Evolutionary conservation across 2,888 invertebrate genomes (phyloP).

Genomic region (Meteorus cinctellus): DNA sequence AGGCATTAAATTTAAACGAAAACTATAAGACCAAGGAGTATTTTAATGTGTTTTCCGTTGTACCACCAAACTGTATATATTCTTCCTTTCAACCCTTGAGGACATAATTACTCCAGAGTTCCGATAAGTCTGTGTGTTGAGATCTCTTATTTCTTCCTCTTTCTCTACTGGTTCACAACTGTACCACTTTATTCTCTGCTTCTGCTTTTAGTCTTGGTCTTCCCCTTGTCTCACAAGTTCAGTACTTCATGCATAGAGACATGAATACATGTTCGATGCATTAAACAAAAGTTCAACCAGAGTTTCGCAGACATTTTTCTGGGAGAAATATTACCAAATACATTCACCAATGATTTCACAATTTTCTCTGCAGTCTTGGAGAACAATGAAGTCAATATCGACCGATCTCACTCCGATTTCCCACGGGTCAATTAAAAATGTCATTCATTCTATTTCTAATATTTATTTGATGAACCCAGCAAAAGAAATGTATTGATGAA

Average conservation of each 20-base stretch:
- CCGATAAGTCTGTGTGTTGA: constrained; percentile 21
- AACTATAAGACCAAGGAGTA: neutral
- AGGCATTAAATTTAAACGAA: neutral
- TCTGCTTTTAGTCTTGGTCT: neutral
- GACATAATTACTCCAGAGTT: constrained; percentile 44
- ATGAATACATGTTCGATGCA: neutral
- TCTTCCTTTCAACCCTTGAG: constrained; percentile 27
- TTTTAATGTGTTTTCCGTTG: neutral
- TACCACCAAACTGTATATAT: constrained; percentile 27
- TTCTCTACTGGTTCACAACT: neutral
- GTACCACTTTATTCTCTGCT: neutral
- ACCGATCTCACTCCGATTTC: neutral
- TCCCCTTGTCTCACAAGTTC: neutral
- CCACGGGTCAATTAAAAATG: neutral
- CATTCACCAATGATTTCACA: neutral
- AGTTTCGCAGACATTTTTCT: neutral
- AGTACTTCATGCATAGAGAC: neutral
- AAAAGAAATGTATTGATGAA: neutral
- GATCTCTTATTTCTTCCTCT: neutral
- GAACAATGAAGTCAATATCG: neutral
- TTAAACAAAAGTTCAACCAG: constrained; percentile 13
- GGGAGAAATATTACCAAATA: constrained; percentile 22
- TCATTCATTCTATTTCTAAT: neutral
- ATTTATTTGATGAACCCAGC: neutral
- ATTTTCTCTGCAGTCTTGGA: neutral